These are phyloP conservation scores for Lasioglossum figueresi DNA, from an alignment of 2,888 invertebrate species.

Conservation along the genomic window DNA sequence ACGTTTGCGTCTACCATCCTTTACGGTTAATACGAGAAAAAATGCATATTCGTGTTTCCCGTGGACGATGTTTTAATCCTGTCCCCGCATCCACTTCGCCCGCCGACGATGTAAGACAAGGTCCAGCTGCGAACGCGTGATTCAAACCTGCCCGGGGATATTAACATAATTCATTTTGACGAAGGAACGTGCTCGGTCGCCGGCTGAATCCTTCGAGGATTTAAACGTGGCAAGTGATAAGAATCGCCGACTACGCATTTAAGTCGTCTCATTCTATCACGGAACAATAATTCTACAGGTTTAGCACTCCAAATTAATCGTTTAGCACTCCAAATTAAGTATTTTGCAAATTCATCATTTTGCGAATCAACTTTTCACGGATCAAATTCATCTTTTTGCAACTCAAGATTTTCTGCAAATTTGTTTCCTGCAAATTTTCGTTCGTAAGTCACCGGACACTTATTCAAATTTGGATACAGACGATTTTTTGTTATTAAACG, in stretches of 20 bases:
- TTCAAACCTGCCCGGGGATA: slow-evolving; percentile 1
- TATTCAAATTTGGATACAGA: no score
- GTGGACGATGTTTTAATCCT: slow-evolving; percentile 53
- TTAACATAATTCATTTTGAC: slow-evolving; percentile 23
- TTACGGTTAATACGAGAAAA: slow-evolving; percentile 55
- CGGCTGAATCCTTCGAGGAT: not conserved
- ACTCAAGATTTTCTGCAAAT: no score
- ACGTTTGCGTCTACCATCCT: slow-evolving; percentile 49
- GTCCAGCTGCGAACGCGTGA: not conserved
- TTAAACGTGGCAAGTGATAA: not conserved
- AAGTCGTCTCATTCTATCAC: not conserved
- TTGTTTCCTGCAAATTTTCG: no score
- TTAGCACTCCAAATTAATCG: no score
- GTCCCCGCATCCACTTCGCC: slow-evolving; percentile 21
- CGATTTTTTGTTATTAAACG: no score
- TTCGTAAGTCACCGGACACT: no score
- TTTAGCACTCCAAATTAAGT: no score
- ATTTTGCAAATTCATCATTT: no score
- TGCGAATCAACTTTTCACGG: no score
- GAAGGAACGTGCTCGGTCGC: not conserved
- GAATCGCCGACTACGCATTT: not conserved
- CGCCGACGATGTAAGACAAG: slow-evolving; percentile 36
- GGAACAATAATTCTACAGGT: not conserved
- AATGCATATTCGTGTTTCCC: slow-evolving; percentile 34
- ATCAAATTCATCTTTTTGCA: no score